Percentiles rank a stretch among this genome's conserved stretches.
Evolutionary conservation across 2,888 invertebrate genomes (phyloP).

Genomic region (Theretra japonica): DNA sequence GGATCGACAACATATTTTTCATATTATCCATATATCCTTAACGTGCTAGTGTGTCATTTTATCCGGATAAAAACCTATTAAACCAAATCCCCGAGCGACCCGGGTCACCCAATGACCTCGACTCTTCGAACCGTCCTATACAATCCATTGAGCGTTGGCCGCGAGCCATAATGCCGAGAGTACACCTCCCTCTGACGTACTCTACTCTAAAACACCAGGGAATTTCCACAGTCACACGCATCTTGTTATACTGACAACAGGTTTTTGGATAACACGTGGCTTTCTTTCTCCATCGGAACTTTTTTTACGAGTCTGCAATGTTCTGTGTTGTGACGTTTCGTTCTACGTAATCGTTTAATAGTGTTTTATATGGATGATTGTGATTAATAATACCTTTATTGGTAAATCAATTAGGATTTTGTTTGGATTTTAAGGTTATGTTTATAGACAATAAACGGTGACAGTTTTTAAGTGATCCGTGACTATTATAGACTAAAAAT

Average conservation of each 20-base stretch:
- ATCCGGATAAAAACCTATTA: no score
- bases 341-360: not conserved
- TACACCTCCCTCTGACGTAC: slow-evolving; percentile 26
- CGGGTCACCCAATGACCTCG: not conserved
- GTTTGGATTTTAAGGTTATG: not conserved
- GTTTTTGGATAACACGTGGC: slow-evolving; percentile 12
- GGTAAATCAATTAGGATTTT: not conserved
- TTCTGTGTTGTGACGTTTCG: not conserved
- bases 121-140: not conserved
- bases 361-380: not conserved
- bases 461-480: not conserved
- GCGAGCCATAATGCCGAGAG: slow-evolving; percentile 18
- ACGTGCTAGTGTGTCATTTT: no score
- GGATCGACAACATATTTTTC: no score
- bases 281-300: not conserved
- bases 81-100: not conserved
- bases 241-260: not conserved
- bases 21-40: no score
- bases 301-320: not conserved
- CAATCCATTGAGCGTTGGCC: slow-evolving; percentile 24
- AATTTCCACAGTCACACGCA: slow-evolving; percentile 37
- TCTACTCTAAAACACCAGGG: slow-evolving; percentile 61
- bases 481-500: not conserved
- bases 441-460: not conserved
- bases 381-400: not conserved